Evolutionary conservation across 2,888 invertebrate genomes (phyloP), one percentile per base, ranked within the genome.

Genomic region (Drosophila mimica): DNA sequence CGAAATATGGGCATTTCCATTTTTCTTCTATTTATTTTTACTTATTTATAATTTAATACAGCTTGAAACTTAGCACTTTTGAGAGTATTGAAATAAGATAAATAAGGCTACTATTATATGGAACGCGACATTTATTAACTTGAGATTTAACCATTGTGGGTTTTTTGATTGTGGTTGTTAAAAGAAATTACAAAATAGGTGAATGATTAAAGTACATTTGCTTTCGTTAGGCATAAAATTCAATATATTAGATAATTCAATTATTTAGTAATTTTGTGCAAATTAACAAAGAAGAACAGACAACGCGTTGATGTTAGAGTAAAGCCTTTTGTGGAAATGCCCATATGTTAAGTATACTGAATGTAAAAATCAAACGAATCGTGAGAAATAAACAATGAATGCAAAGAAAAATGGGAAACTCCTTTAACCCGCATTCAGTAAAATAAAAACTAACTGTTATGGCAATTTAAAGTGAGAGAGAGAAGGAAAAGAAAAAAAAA

Each of bases 401-500:
- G 62, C 76, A 30, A 62, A 53, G 43, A 59, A 54, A 38, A 53
- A 57, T 72, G 76, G 66, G 51, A 53, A 61, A 61, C 46, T 64
- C 15, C 25, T 20, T 25, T 38, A 8, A 34, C 34, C 64, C 54
- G 30, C 52, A 49, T 28, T 46, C 48, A 48, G 25, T 67, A 59
- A 61, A 56, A 11, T n/a, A 38, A 34, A 62, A 54, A 43, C 68
- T 56, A 59, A 53, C 64, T 69, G 49, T 70, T 62, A 63, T 53
- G 77, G 72, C 80, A 82, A 74, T 88, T 88, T 88, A 88, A 87
- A 88, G 88, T 88, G 88, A 88, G 88, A 88, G 87, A 85, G 40
- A 57, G 40, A 25, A 52, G 54, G 43, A 17, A 25, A 36, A n/a
- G 31, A 34, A 30, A 11, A 25, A 25, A 20, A 36, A n/a, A 20